phyloP scores from a whole-genome alignment of 1,140 invertebrate species.

The Rhagoletis pomonella region DNA sequence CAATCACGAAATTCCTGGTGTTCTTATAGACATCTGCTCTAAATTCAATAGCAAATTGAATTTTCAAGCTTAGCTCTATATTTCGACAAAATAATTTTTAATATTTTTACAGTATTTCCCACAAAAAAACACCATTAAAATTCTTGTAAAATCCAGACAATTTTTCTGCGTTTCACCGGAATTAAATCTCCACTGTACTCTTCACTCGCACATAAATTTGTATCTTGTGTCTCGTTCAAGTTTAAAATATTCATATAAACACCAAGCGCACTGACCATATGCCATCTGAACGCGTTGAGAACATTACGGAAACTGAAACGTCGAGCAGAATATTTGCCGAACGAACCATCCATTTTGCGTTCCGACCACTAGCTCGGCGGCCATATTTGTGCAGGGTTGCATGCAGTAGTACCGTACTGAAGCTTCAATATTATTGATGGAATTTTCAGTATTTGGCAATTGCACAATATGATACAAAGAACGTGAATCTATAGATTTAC shows the following conservation, averaged over 20 bases:
- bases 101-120: slow-evolving; percentile 62
- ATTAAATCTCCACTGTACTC: slow-evolving; percentile 49
- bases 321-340: slow-evolving; percentile 21
- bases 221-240: slow-evolving; percentile 55
- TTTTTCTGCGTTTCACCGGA: slow-evolving; percentile 53
- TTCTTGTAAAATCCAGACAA: slow-evolving; percentile 54
- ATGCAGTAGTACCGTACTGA: neutral
- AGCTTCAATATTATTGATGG: neutral
- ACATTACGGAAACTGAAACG: slow-evolving; percentile 59
- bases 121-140: slow-evolving; percentile 53
- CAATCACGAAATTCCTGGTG: slow-evolving; percentile 73
- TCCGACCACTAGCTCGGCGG: no score
- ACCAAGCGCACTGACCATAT: slow-evolving; percentile 29
- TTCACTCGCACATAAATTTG: slow-evolving; percentile 32
- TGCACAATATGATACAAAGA: neutral
- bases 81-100: slow-evolving; percentile 48
- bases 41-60: slow-evolving; percentile 61
- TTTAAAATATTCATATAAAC: slow-evolving; percentile 53
- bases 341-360: slow-evolving; percentile 26
- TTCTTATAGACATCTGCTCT: slow-evolving; percentile 63
- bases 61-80: slow-evolving; percentile 59
- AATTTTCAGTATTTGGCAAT: neutral
- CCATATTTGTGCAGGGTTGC: neutral
- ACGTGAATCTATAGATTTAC: no score
- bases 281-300: slow-evolving; percentile 53